Evolutionary conservation across 2,888 invertebrate species (phyloP).

Genomic region (Xestobium rufovillosum): DNA sequence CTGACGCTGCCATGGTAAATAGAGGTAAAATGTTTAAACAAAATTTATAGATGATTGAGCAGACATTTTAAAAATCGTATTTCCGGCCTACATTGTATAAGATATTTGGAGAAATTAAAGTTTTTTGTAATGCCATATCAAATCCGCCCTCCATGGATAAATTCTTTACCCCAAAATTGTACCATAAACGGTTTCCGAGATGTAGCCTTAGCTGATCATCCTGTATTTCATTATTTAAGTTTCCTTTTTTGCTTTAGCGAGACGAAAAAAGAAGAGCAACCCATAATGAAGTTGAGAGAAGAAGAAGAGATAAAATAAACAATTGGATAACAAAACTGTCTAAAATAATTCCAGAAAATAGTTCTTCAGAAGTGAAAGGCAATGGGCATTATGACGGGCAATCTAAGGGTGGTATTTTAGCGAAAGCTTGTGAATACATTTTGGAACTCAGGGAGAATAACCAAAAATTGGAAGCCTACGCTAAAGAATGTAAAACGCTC

Average conservation of each 20-base stretch:
- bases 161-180: too few relatives aligned
- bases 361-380: slow-evolving; percentile 51
- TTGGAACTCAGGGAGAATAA: slow-evolving; percentile 73
- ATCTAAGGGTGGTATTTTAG: slow-evolving; percentile 92
- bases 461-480: slow-evolving; percentile 57
- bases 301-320: slow-evolving; percentile 92
- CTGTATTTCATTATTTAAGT: slow-evolving; percentile 9
- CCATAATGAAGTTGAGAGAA: slow-evolving; percentile 91
- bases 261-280: slow-evolving; percentile 86
- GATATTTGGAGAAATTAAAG: too few relatives aligned
- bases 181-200: too few relatives aligned
- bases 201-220: too few relatives aligned
- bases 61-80: too few relatives aligned
- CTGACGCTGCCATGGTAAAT: too few relatives aligned
- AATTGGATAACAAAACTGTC: slow-evolving; percentile 92
- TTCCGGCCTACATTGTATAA: too few relatives aligned
- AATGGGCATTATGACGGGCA: slow-evolving; percentile 56
- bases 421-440: slow-evolving; percentile 94
- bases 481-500: slow-evolving; percentile 63
- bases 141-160: too few relatives aligned
- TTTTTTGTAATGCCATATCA: too few relatives aligned
- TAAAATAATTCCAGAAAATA: slow-evolving; percentile 71
- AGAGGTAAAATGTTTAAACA: too few relatives aligned
- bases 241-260: slow-evolving; percentile 46
- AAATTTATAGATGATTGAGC: too few relatives aligned